phyloP scores from a whole-genome alignment of 2,888 invertebrate genomes.

The Conomelus anceps region DNA sequence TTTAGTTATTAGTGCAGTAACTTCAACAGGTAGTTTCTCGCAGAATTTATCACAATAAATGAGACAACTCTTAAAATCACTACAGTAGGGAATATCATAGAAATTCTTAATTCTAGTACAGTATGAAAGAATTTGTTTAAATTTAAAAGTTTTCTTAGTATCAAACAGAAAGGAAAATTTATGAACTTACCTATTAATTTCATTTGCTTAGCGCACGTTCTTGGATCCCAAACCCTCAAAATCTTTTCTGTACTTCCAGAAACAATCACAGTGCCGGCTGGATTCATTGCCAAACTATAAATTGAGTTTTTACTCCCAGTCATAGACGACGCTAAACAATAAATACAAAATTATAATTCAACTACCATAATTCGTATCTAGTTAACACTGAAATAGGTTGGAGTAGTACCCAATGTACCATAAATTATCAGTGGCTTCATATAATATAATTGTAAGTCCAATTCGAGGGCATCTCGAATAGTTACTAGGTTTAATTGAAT shows the following conservation, averaged over 20 bases:
- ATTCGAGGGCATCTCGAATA: no score
- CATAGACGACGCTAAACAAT: conserved; percentile 84
- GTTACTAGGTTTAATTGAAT: no score
- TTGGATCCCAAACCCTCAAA: conserved; percentile 92
- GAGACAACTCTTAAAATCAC: not conserved
- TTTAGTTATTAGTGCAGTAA: no score
- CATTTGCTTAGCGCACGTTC: conserved; percentile 88
- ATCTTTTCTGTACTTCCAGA: conserved; percentile 96
- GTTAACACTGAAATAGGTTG: no score
- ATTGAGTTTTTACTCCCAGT: conserved; percentile 97
- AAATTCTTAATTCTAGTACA: no score
- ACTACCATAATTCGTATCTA: no score
- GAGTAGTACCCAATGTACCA: no score
- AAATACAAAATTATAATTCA: conserved; percentile 26
- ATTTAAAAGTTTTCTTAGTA: not conserved
- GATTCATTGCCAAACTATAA: conserved; percentile 98
- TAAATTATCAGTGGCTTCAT: no score
- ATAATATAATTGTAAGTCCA: no score
- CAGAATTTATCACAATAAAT: not conserved
- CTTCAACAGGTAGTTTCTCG: no score
- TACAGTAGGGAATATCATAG: not conserved
- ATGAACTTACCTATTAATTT: conserved; percentile 68
- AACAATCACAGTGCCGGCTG: conserved; percentile 88
- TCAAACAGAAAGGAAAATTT: not conserved
- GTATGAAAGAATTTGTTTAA: no score